Conservation (phyloP, 2,113 vertebrate species). For the Tupaia chinensis region DNA sequence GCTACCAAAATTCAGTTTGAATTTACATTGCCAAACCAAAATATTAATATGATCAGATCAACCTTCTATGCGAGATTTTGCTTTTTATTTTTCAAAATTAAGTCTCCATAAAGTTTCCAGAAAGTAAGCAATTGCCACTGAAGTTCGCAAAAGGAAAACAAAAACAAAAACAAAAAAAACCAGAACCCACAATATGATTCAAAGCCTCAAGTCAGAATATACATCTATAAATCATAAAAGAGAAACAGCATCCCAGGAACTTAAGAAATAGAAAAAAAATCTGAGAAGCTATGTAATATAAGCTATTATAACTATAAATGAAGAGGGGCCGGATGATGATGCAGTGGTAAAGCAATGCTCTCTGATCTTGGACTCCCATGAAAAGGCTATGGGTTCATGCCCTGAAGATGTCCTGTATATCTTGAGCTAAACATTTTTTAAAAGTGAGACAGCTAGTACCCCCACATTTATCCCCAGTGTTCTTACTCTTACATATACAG, state of each 20-base stretch:
- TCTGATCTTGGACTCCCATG: too few species aligned
- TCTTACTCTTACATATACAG: not conserved
- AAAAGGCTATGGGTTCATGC: too few species aligned
- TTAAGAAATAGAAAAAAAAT: slow-evolving; percentile 18
- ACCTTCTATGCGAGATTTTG: not conserved
- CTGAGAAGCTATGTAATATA: not conserved
- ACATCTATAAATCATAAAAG: not conserved
- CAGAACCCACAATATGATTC: not conserved
- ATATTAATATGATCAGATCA: not conserved
- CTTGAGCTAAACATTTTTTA: too few species aligned
- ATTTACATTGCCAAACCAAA: not conserved
- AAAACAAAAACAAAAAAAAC: not conserved
- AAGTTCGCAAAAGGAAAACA: not conserved
- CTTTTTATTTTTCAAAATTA: not conserved
- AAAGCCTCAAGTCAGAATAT: not conserved
- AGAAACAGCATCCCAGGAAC: not conserved
- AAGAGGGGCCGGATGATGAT: not conserved
- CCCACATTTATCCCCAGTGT: not conserved
- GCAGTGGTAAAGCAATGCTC: too few species aligned
- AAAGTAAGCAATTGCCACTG: not conserved
- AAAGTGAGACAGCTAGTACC: not conserved
- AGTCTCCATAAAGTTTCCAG: not conserved
- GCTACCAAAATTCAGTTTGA: not conserved
- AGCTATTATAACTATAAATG: not conserved
- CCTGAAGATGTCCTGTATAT: too few species aligned